A percentile compares a stretch with the other conserved stretches of the same genome.
phyloP scores from a whole-genome alignment of 2,888 invertebrate species.

The Idaea biselata region DNA sequence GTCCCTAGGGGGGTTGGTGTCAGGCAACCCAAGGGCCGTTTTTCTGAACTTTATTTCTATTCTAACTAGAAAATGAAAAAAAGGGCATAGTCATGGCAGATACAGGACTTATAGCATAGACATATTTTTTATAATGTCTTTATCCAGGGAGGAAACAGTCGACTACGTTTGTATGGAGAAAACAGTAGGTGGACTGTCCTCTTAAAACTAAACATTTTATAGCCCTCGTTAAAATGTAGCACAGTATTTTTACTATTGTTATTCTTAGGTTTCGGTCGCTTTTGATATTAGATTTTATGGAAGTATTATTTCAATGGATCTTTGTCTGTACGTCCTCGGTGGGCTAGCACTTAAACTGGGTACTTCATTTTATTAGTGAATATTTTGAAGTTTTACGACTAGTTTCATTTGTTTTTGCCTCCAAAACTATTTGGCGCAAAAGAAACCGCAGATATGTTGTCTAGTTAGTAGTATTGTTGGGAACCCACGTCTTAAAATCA shows the following conservation, averaged over 20 bases:
- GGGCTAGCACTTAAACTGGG: background rate
- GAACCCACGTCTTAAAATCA: no score
- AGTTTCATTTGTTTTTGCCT: background rate
- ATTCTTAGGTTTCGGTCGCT: background rate
- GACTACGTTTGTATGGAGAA: no score
- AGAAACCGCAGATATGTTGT: background rate
- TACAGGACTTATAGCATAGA: no score
- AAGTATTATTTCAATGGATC: background rate
- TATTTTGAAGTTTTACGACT: background rate
- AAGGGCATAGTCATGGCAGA: no score
- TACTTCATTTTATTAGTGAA: background rate
- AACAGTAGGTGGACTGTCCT: no score
- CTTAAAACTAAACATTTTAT: background rate
- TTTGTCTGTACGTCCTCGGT: background rate
- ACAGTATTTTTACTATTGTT: background rate
- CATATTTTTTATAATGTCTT: no score
- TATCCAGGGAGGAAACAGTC: no score
- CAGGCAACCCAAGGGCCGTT: no score
- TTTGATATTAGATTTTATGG: background rate
- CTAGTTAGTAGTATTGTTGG: background rate
- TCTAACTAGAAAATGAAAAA: no score
- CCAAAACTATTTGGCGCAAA: background rate
- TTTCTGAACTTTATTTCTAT: no score
- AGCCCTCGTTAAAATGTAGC: background rate
- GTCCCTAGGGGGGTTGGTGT: no score